A percentile compares a stretch with the other conserved stretches of the same genome.
phyloP scores from a whole-genome alignment of 2,113 vertebrate genomes.

The Ptilonorhynchus violaceus region DNA sequence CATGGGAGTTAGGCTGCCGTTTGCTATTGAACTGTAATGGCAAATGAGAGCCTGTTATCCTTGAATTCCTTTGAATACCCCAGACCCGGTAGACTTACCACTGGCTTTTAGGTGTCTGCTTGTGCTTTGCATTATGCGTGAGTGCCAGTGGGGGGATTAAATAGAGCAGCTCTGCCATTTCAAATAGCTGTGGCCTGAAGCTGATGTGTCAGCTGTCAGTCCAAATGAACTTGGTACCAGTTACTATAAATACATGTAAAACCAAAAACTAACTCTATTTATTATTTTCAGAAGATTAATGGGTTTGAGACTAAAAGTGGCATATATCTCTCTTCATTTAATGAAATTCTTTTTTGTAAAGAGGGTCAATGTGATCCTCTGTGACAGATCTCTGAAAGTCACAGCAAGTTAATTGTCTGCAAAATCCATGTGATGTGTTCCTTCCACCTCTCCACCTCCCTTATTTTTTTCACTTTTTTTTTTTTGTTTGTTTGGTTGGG shows the following conservation, averaged over 20 bases:
- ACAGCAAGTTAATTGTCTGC: neutral
- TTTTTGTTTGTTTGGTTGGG: too few species aligned
- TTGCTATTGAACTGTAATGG: neutral
- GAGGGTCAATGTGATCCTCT: neutral
- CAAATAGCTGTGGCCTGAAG: slow-evolving; percentile 25
- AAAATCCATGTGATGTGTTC: neutral
- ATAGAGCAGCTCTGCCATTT: slow-evolving; percentile 38
- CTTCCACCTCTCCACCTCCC: neutral
- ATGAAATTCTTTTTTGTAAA: neutral
- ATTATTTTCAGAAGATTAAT: neutral
- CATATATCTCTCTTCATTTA: neutral
- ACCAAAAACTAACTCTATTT: neutral
- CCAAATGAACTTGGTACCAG: neutral
- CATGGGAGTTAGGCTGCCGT: neutral
- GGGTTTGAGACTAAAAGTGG: neutral
- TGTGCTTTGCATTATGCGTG: slow-evolving; percentile 42
- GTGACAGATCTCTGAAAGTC: neutral
- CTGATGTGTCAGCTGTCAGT: slow-evolving; percentile 57
- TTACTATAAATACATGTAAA: neutral
- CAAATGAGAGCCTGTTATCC: neutral
- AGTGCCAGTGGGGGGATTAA: slow-evolving; percentile 11
- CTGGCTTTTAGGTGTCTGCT: neutral
- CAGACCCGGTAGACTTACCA: neutral
- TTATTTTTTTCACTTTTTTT: neutral
- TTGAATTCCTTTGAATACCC: slow-evolving; percentile 36